Evolutionary conservation across 2,888 invertebrate genomes (phyloP).

Genomic region (Rhamnusium bicolor): DNA sequence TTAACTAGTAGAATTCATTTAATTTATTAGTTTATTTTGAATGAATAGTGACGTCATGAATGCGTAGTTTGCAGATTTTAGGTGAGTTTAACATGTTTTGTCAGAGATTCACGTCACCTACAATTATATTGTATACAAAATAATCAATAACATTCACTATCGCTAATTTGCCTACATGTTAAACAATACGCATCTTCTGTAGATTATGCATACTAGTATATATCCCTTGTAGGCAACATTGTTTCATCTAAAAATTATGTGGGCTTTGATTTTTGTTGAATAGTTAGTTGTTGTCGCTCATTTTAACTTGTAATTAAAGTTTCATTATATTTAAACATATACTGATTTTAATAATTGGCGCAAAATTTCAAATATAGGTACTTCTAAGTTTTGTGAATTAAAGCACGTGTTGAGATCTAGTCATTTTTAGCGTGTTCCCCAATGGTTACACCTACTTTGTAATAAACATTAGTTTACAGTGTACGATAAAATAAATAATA

Average conservation of each 20-base stretch:
- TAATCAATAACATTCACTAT: conserved; percentile 34
- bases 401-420: conserved; percentile 9
- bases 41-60: conserved; percentile 45
- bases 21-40: conserved; percentile 42
- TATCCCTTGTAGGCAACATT: too few relatives aligned
- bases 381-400: neutral
- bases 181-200: neutral
- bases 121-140: conserved; percentile 35
- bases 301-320: neutral
- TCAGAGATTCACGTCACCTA: conserved; percentile 31
- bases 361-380: neutral
- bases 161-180: conserved; percentile 15
- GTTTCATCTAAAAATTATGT: too few relatives aligned
- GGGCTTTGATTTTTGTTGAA: too few relatives aligned
- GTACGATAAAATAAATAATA: conserved; percentile 12
- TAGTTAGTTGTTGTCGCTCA: neutral
- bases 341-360: neutral
- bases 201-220: neutral
- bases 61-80: conserved; percentile 47
- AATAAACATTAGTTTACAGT: conserved; percentile 20
- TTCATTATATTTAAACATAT: neutral
- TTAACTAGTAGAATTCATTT: conserved; percentile 53
- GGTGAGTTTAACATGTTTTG: conserved; percentile 47
- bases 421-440: conserved; percentile 15
- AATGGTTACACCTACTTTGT: conserved; percentile 29